These are phyloP conservation scores for Datnioides undecimradiatus DNA, from an alignment of 2,113 vertebrate genomes.

Conservation along the genomic window DNA sequence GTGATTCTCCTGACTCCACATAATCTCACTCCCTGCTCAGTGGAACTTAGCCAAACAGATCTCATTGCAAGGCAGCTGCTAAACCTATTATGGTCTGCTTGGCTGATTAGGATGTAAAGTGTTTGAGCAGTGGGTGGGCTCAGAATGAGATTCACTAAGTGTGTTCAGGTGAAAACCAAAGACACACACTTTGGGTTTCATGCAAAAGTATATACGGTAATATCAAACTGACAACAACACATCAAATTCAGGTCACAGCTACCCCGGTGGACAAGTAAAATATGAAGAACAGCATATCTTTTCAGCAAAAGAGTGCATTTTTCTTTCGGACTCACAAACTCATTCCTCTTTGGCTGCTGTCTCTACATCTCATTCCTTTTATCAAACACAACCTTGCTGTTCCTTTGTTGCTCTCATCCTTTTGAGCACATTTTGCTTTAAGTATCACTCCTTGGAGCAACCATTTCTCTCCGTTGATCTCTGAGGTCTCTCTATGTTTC, in stretches of 20 bases:
- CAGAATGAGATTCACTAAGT: not conserved
- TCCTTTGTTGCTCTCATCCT: not conserved
- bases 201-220: not conserved
- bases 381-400: slow-evolving; percentile 22
- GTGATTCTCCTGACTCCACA: slow-evolving; percentile 64
- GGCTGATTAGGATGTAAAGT: slow-evolving; percentile 21
- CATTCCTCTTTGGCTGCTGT: slow-evolving; percentile 20
- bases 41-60: slow-evolving; percentile 60
- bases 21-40: slow-evolving; percentile 48
- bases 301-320: slow-evolving; percentile 12
- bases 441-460: slow-evolving; percentile 6
- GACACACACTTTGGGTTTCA: not conserved
- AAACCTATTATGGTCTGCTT: slow-evolving; percentile 40
- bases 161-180: slow-evolving; percentile 13
- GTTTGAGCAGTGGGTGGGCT: slow-evolving; percentile 23
- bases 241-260: slow-evolving; percentile 56
- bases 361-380: slow-evolving; percentile 21
- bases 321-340: slow-evolving; percentile 43
- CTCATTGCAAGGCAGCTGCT: slow-evolving; percentile 47
- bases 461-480: slow-evolving; percentile 29
- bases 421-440: slow-evolving; percentile 16
- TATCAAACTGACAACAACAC: slow-evolving; percentile 10
- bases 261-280: slow-evolving; percentile 20
- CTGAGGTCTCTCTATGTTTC: not conserved
- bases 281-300: slow-evolving; percentile 10